Conservation (phyloP, 2,113 vertebrate species). For the Australoheros scitulus region DNA sequence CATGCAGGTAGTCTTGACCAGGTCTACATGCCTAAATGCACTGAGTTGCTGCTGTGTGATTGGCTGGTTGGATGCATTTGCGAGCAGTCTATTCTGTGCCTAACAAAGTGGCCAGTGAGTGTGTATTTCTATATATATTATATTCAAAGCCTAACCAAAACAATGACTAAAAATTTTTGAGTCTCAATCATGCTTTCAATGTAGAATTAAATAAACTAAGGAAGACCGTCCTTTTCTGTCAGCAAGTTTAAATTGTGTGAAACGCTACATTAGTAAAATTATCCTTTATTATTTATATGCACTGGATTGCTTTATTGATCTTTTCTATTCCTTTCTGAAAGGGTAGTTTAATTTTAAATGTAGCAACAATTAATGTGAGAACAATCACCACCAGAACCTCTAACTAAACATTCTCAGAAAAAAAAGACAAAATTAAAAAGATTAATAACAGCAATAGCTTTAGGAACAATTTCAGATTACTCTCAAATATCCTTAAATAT, state of each 20-base stretch:
- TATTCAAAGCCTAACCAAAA: not conserved
- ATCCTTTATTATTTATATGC: not conserved
- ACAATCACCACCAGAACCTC: not conserved
- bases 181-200: not conserved
- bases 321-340: not conserved
- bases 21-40: not conserved
- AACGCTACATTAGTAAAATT: not conserved
- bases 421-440: not conserved
- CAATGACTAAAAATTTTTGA: not conserved
- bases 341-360: not conserved
- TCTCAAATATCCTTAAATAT: not conserved
- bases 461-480: not conserved
- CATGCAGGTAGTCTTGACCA: not conserved
- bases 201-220: not conserved
- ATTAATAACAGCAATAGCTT: not conserved
- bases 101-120: not conserved
- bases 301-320: not conserved
- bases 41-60: not conserved
- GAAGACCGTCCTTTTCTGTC: not conserved
- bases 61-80: not conserved
- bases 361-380: not conserved
- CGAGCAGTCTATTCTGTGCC: not conserved
- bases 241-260: not conserved
- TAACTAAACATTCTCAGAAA: not conserved
- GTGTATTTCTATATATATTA: not conserved